Percentiles rank a stretch among this genome's conserved stretches.
Conservation (phyloP, 2,888 invertebrate genomes). For the Melinopterus prodromus region DNA sequence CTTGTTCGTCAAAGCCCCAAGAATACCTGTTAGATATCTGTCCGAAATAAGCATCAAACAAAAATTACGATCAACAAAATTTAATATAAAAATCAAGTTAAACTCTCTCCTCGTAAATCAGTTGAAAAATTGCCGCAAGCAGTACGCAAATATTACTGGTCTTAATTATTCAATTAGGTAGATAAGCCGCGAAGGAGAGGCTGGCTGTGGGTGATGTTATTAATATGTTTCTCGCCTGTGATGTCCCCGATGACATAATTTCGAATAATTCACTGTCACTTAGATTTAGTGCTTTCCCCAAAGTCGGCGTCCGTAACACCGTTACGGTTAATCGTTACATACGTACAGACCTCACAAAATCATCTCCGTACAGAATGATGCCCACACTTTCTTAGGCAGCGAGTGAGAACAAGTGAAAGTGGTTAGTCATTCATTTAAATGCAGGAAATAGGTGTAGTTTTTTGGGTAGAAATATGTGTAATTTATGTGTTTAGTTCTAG, state of each 20-base stretch:
- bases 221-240: neutral
- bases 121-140: neutral
- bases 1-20: too few species aligned
- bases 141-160: neutral
- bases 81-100: too few species aligned
- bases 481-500: neutral
- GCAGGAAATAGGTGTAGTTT: neutral
- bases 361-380: neutral
- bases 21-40: too few species aligned
- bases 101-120: neutral
- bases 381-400: neutral
- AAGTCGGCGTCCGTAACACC: neutral
- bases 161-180: neutral
- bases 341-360: neutral
- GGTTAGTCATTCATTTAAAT: neutral
- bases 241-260: conserved; percentile 4
- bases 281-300: neutral
- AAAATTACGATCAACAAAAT: too few species aligned
- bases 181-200: neutral
- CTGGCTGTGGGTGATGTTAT: neutral
- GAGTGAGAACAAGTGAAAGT: neutral
- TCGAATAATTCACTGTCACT: neutral
- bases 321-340: neutral
- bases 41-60: too few species aligned
- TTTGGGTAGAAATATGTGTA: neutral